Evolutionary conservation across 2,113 vertebrate genomes (phyloP), one percentile per base, ranked within the genome.

Genomic region (Brachyistius frenatus): DNA sequence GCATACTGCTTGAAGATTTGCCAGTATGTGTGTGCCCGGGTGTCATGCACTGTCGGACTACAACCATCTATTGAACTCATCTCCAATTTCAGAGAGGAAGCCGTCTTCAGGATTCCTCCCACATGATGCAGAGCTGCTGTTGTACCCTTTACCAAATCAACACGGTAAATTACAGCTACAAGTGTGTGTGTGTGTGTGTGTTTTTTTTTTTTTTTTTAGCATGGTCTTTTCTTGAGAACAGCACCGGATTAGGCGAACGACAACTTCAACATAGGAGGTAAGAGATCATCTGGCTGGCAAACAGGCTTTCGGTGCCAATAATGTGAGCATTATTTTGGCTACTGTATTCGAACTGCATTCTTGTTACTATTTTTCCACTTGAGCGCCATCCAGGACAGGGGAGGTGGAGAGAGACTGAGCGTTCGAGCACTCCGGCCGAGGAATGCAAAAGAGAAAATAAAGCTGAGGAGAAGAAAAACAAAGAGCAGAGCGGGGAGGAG

Each of bases 371-470:
- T 93, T 92, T 90, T 89, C 77, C 72, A 84, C 90, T 87, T 88
- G 89, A 93, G 54, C 52, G 5, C 54, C 74, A 46, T 79, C 82
- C 78, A 78, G 68, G 76, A 73, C 61, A 76, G 47, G 67, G 62
- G 81, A 76, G 52, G 54, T 4, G 13, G 66, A 70, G 58, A 62
- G 60, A 70, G 23, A 73, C 50, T 2, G 31, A 58, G 78, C 9
- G 16, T 85, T 71, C 5, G 32, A 86, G 74, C n/a, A 23, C 73
- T 74, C 67, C 15, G 31, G 83, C 81, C 53, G 9, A 86, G 89
- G 89, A 93, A 92, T 92, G 89, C 80, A 85, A 84, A 83, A 87
- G 73, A 39, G 76, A 88, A 91, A 89, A 89, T 81, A 92, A 84
- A 91, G 83, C 80, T 65, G 85, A 89, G 71, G 65, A 82, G 71